Conservation (phyloP, 2,888 invertebrate genomes). For the Netelia virgata region DNA sequence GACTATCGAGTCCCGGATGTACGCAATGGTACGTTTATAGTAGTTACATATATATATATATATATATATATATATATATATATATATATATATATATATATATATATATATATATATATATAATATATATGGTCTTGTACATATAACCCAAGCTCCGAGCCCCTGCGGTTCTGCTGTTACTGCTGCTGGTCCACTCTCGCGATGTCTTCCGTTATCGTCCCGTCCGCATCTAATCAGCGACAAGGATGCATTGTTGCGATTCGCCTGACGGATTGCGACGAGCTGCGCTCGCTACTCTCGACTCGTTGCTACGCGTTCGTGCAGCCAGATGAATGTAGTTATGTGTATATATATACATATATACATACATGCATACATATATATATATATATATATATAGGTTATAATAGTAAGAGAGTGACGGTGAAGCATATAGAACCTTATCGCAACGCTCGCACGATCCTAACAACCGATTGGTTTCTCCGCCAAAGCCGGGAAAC, state of each 20-base stretch:
- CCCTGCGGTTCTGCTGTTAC: conserved; percentile 40
- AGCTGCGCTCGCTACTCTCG: conserved; percentile 36
- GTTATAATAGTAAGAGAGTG: conserved; percentile 2
- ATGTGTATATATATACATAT: conserved; percentile 6
- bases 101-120: not conserved
- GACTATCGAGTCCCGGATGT: conserved; percentile 26
- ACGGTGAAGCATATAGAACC: conserved; percentile 24
- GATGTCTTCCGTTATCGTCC: conserved; percentile 73
- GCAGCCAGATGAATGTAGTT: conserved; percentile 8
- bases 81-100: not conserved
- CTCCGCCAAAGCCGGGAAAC: conserved; percentile 61
- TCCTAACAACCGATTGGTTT: conserved; percentile 72
- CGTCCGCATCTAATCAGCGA: conserved; percentile 80
- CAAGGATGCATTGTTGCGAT: conserved; percentile 80
- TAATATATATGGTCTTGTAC: conserved; percentile 3
- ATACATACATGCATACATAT: not conserved
- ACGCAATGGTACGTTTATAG: conserved; percentile 15
- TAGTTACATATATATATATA: conserved; percentile 5
- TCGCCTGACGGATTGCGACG: conserved; percentile 76
- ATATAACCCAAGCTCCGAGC: conserved; percentile 21
- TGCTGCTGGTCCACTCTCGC: conserved; percentile 60
- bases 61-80: too few relatives aligned
- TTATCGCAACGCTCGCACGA: conserved; percentile 69
- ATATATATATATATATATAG: not conserved
- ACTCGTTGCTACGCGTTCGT: conserved; percentile 16